A percentile compares a stretch with the other conserved stretches of the same genome.
Evolutionary conservation across 2,888 invertebrate genomes (phyloP).

Genomic region (Melangyna quadrimaculata): DNA sequence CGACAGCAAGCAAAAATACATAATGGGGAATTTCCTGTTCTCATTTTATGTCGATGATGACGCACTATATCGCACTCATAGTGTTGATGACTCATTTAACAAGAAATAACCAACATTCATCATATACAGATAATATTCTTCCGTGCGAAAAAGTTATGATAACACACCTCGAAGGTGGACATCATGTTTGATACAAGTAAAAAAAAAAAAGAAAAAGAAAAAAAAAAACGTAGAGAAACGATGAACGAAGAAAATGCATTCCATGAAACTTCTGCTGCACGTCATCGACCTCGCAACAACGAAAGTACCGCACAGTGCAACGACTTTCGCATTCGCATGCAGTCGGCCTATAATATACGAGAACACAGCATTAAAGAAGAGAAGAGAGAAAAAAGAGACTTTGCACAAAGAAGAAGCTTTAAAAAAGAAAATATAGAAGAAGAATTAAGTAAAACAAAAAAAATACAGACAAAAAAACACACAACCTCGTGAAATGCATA

Average conservation of each 20-base stretch:
- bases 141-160: constrained; percentile 32
- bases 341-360: constrained; percentile 46
- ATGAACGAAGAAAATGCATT: constrained; percentile 58
- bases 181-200: constrained; percentile 3
- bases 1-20: constrained; percentile 21
- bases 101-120: constrained; percentile 19
- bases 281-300: constrained; percentile 71
- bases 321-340: constrained; percentile 73
- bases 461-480: constrained; percentile 37
- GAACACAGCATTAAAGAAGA: constrained; percentile 27
- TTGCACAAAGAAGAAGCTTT: constrained; percentile 60
- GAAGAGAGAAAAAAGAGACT: constrained; percentile 40
- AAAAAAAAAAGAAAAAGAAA: background rate
- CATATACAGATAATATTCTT: background rate
- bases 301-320: constrained; percentile 74
- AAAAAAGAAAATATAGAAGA: constrained; percentile 34
- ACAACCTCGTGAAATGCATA: constrained; percentile 72
- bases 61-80: constrained; percentile 53
- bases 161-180: constrained; percentile 48
- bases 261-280: constrained; percentile 50
- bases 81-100: constrained; percentile 34
- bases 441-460: constrained; percentile 49
- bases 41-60: constrained; percentile 59
- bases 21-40: constrained; percentile 71
- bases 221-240: background rate